Evolutionary conservation across 1,140 invertebrate genomes (phyloP), one percentile per base, ranked within the genome.

Genomic region (Drosophila kepulauana): DNA sequence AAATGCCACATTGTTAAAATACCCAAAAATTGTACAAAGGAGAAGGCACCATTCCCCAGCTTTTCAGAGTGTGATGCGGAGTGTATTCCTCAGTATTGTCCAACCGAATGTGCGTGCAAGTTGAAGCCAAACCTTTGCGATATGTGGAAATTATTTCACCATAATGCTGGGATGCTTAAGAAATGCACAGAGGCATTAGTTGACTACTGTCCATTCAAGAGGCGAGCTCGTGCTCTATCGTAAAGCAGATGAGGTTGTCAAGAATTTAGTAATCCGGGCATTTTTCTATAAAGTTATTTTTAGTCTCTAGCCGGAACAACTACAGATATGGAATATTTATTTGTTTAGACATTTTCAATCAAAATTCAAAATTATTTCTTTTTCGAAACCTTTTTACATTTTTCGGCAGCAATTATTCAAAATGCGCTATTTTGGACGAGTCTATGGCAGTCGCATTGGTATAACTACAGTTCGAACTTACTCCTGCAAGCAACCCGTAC

Each of bases 41-140:
- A 5, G 15, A 4, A 8, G 1, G 28, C 79, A 0, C 84, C 84
- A 0, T 46, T 35, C 20, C 80, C 84, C 8, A 82, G 84, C 11
- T 88, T 82, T 10, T 88, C 84, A 11, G 84, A 87, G 49, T 71
- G 70, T 6, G 38, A 68, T 20, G 43, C 62, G 2, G 5, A 63
- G 4, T 15, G 33, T 0, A 45, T 77, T 6, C 52, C 38, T 0
- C 6, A 10, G 0, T 38, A 20, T 5, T 87, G 76, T n/a, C n/a
- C 63, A 20, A 48, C 49, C 1, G 84, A 87, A 33, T 87, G 84
- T 41, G n/a, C 43, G 13, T 87, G 82, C 16, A 28, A 3, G 1
- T 0, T 49, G 1, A 1, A 3, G 7, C 69, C 64, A 0, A 52
- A 7, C 3, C 25, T 48, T 3, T 82, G 82, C 45, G 79, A 88